phyloP scores from a whole-genome alignment of 2,888 invertebrate genomes.

The Orthonevra nobilis region DNA sequence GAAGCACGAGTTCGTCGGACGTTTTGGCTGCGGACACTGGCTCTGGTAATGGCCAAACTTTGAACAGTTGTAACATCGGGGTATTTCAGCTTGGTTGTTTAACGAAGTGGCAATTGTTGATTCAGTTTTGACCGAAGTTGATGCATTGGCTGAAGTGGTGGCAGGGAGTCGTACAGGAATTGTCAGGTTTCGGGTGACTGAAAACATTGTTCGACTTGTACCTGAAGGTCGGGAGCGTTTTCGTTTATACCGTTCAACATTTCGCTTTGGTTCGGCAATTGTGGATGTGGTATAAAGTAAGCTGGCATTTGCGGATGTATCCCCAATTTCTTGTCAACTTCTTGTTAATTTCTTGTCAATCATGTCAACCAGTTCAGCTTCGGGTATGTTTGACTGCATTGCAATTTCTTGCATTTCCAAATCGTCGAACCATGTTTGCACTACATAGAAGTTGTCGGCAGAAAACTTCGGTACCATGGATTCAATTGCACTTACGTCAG shows the following conservation, averaged over 20 bases:
- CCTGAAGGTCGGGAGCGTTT: not conserved
- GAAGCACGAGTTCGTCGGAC: too few relatives aligned
- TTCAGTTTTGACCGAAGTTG: not conserved
- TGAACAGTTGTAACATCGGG: not conserved
- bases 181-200: not conserved
- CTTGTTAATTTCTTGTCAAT: not conserved
- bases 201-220: not conserved
- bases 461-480: not conserved
- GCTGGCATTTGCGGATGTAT: not conserved
- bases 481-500: not conserved
- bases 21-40: not conserved
- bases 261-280: too few relatives aligned
- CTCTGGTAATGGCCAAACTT: not conserved
- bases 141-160: not conserved
- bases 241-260: too few relatives aligned
- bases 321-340: not conserved
- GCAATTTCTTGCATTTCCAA: slow-evolving; percentile 5
- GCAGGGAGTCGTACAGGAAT: not conserved
- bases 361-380: not conserved
- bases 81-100: not conserved
- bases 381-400: not conserved
- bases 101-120: not conserved
- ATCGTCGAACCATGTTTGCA: not conserved
- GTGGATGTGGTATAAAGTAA: not conserved
- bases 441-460: too few relatives aligned